Percentiles rank a stretch among this genome's conserved stretches.
These are phyloP conservation scores for Ichneumoninae sp. DNA, from an alignment of 2,888 invertebrate genomes.

Conservation along the genomic window DNA sequence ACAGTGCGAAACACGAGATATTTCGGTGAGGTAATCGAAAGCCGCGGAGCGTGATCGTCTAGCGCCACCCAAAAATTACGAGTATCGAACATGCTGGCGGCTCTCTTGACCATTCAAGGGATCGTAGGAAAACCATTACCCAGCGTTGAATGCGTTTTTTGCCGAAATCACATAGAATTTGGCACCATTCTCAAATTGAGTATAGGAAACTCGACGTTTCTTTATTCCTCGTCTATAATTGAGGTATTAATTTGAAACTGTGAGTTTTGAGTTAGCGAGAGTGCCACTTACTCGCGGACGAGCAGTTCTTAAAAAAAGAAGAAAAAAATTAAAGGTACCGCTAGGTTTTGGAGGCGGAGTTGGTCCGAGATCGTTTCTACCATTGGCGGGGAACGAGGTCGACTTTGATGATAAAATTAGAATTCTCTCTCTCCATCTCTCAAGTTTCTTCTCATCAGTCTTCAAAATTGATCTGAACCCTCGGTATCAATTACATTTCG, in stretches of 20 bases:
- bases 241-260: conserved; percentile 75
- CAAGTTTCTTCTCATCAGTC: conserved; percentile 20
- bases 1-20: conserved; percentile 29
- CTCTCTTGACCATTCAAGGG: conserved; percentile 47
- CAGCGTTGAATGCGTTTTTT: conserved; percentile 65
- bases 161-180: conserved; percentile 77
- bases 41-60: conserved; percentile 40
- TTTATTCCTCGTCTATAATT: conserved; percentile 63
- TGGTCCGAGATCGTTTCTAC: conserved; percentile 24
- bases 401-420: conserved; percentile 28
- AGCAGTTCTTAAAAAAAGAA: conserved; percentile 9
- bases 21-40: conserved; percentile 26
- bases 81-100: conserved; percentile 32
- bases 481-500: conserved; percentile 33
- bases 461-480: not conserved
- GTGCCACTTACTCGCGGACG: conserved; percentile 63
- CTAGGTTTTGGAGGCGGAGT: conserved; percentile 37
- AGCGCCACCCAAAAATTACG: conserved; percentile 48
- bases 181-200: conserved; percentile 64
- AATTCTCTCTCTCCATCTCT: conserved; percentile 3
- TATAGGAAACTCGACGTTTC: conserved; percentile 56
- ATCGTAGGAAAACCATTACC: conserved; percentile 62
- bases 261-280: conserved; percentile 70
- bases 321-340: not conserved
- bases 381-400: conserved; percentile 17